phyloP scores from a whole-genome alignment of 2,113 vertebrate genomes.

The Trinectes maculatus region DNA sequence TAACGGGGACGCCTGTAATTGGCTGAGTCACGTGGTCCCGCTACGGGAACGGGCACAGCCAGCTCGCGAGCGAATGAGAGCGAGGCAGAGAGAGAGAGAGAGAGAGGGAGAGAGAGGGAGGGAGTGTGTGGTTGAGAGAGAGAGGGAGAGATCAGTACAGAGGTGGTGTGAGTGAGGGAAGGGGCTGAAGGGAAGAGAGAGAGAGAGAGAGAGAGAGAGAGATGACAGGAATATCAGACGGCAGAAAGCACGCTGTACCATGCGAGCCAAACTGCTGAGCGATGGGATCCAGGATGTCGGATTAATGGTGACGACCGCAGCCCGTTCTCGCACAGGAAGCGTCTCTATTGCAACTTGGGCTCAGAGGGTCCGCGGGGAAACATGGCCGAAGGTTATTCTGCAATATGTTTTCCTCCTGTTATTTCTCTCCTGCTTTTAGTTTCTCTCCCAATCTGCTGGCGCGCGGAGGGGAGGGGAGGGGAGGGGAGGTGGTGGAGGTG shows the following conservation, averaged over 20 bases:
- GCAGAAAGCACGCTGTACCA: constrained; percentile 96
- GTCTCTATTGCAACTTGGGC: constrained; percentile 93
- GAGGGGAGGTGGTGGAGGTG: not conserved
- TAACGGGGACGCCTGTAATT: constrained; percentile 94
- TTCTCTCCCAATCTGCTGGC: constrained; percentile 52
- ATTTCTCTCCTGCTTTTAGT: constrained; percentile 55
- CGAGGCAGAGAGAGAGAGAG: constrained; percentile 83
- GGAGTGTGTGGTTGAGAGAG: constrained; percentile 65
- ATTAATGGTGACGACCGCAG: constrained; percentile 91
- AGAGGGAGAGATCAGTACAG: constrained; percentile 57
- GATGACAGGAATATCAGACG: constrained; percentile 87
- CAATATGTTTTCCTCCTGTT: constrained; percentile 78
- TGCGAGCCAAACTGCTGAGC: constrained; percentile 94
- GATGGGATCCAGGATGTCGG: constrained; percentile 94
- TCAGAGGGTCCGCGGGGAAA: constrained; percentile 96
- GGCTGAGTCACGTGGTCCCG: constrained; percentile 94
- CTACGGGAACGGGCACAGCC: constrained; percentile 86
- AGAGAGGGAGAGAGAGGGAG: constrained; percentile 77
- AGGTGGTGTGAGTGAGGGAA: constrained; percentile 82
- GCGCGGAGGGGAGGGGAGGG: constrained; percentile 36
- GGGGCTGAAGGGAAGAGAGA: constrained; percentile 84
- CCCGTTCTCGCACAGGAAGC: constrained; percentile 91
- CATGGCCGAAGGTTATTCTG: constrained; percentile 98
- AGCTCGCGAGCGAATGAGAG: constrained; percentile 75
- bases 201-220: constrained; percentile 84